Percentiles rank a stretch among this genome's conserved stretches.
These are phyloP conservation scores for Acleris cristana DNA, from an alignment of 2,888 invertebrate genomes.

Conservation along the genomic window DNA sequence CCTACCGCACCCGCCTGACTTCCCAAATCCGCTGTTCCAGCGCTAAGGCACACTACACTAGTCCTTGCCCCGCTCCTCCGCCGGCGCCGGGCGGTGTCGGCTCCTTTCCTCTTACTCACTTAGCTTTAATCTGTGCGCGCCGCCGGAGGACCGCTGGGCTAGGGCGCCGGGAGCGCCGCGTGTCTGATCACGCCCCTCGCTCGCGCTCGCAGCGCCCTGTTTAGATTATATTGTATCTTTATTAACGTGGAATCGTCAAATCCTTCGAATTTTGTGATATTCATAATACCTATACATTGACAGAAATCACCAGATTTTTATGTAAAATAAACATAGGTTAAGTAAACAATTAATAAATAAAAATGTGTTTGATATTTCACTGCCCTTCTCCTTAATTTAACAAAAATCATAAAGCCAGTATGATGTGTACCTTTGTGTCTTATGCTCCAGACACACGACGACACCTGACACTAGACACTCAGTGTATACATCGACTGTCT, in stretches of 20 bases:
- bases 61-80: constrained; percentile 80
- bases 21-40: constrained; percentile 95
- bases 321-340: constrained; percentile 76
- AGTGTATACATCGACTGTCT: too few species aligned
- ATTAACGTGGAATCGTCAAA: constrained; percentile 77
- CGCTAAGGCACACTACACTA: constrained; percentile 69
- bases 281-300: constrained; percentile 70
- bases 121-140: constrained; percentile 74
- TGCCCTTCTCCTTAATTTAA: neutral
- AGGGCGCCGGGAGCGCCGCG: constrained; percentile 74
- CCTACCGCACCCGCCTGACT: constrained; percentile 96
- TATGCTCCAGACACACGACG: too few species aligned
- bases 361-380: neutral
- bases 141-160: constrained; percentile 81
- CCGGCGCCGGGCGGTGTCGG: constrained; percentile 82
- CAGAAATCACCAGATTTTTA: constrained; percentile 77
- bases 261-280: constrained; percentile 83
- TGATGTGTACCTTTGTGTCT: too few species aligned
- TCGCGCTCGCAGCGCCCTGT: constrained; percentile 74
- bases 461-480: too few species aligned
- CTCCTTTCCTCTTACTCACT: constrained; percentile 74
- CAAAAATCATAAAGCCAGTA: neutral
- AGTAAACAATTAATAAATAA: constrained; percentile 54
- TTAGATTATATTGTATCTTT: constrained; percentile 62
- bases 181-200: constrained; percentile 58